Conservation (phyloP, 2,888 invertebrate species). For the Chouioia cunea region DNA sequence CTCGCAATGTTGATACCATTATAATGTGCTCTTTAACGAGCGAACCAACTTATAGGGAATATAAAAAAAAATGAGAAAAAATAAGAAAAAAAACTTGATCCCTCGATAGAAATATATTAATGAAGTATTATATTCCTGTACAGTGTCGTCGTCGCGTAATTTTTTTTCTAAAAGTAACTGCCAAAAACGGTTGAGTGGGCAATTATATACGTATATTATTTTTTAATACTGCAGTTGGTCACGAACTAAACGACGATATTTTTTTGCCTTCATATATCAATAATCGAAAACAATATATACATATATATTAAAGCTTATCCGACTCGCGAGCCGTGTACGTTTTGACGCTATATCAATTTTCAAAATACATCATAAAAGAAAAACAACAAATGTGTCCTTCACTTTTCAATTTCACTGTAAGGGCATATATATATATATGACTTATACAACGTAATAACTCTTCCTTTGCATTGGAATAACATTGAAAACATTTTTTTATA, state of each 20-base stretch:
- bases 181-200: conserved; percentile 36
- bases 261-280: conserved; percentile 13
- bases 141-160: conserved; percentile 20
- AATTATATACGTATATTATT: conserved; percentile 35
- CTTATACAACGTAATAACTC: no score
- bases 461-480: no score
- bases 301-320: neutral
- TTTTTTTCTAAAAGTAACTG: conserved; percentile 41
- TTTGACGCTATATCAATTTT: neutral
- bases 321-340: neutral
- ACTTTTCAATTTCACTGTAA: conserved; percentile 11
- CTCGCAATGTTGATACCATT: neutral
- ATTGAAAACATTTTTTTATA: no score
- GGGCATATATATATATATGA: no score
- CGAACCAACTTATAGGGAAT: neutral
- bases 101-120: conserved; percentile 4
- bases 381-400: conserved; percentile 36
- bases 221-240: conserved; percentile 31
- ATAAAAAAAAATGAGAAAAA: conserved; percentile 7
- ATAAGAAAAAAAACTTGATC: conserved; percentile 3
- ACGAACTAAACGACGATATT: conserved; percentile 26
- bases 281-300: conserved; percentile 1
- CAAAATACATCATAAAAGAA: conserved; percentile 9
- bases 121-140: conserved; percentile 32
- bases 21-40: neutral